Evolutionary conservation across 1,140 invertebrate species (phyloP), one percentile per base, ranked within the genome.

Genomic region (Magallana angulata): DNA sequence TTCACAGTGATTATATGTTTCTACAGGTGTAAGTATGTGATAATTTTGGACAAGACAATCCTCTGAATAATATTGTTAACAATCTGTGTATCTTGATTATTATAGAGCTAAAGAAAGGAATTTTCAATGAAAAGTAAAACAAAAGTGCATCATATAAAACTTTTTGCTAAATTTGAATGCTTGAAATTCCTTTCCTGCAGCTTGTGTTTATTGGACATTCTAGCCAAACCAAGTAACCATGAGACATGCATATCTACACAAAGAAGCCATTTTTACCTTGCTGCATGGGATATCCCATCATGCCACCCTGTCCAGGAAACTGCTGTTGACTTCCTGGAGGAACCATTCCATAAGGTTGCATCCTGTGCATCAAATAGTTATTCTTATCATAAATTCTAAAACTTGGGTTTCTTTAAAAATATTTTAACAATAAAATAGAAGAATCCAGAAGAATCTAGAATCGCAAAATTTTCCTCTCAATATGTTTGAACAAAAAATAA

Each of bases 241-340:
- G 48, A 82, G 57, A 16, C 48, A 82, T 82, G 57, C 80, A 82
- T 56, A 82, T 7, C n/a, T 30, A 58, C 80, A 58, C 36, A 16
- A 82, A 82, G 80, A n/a, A 57, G 57, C 48, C 14, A 58, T 36
- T 18, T 56, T 64, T 86, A 93, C 92, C 92, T 89, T 93, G 92
- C 90, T 91, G 91, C 91, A 93, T 92, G 85, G 92, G 92, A 89
- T 93, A 93, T 89, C 90, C 91, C 83, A 93, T 89, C 89, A 92
- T 89, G 48, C 91, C 90, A 88, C 90, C 91, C 56, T 93, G 92
- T 56, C 92, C 91, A 83, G 90, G 92, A 83, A 91, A 92, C 89
- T 92, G 91, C 89, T 93, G 92, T 59, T 88, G 87, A 60, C 90
- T 91, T 58, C 90, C 89, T 12, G 90, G 90, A 76, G 87, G 90